Evolutionary conservation across 2,113 vertebrate genomes (phyloP).

Genomic region (Callipepla squamata): DNA sequence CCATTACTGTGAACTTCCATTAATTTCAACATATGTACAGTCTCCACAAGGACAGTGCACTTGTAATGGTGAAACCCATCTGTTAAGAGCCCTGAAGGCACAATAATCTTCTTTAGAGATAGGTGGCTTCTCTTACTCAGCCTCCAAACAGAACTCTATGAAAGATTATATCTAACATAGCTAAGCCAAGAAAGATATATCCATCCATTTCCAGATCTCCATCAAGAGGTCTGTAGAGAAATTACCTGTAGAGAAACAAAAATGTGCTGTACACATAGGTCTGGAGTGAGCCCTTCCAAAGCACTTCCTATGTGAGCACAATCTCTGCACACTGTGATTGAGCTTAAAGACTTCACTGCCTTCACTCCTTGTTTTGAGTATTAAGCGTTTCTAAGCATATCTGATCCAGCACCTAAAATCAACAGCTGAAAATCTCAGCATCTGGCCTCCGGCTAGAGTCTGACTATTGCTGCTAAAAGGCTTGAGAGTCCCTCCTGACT

Average conservation of each 20-base stretch:
- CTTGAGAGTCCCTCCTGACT: neutral
- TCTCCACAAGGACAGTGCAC: neutral
- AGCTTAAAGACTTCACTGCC: neutral
- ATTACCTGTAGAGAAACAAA: too few species aligned
- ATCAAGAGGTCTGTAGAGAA: neutral
- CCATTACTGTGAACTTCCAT: neutral
- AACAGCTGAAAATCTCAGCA: neutral
- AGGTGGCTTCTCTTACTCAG: neutral
- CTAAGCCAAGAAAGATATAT: neutral
- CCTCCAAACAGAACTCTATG: neutral
- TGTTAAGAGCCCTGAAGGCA: neutral
- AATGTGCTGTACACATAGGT: rapidly evolving
- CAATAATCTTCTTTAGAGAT: neutral
- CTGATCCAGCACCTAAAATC: neutral
- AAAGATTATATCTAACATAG: neutral
- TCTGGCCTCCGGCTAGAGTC: neutral
- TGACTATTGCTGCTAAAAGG: neutral
- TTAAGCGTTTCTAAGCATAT: neutral
- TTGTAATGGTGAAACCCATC: neutral
- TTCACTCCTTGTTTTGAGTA: neutral
- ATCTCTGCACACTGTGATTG: rapidly evolving
- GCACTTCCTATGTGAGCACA: neutral
- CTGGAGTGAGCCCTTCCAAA: neutral
- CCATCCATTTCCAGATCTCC: neutral
- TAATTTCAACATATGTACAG: neutral